Evolutionary conservation across 2,888 invertebrate genomes (phyloP).

Genomic region (Acanthosepion lycidas): DNA sequence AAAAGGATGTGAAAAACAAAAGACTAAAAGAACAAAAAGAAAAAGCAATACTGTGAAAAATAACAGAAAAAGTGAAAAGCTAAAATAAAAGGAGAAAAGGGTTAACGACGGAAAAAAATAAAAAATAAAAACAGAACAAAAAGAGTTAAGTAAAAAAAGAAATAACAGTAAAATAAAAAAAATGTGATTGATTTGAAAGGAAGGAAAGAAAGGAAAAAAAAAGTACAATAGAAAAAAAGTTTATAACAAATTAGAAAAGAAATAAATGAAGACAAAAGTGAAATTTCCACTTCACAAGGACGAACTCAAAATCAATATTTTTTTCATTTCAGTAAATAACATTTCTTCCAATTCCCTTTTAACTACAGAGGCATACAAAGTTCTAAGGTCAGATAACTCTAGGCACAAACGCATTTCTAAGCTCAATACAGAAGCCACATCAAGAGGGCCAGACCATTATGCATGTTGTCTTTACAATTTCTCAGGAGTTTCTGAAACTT

Average conservation of each 20-base stretch:
- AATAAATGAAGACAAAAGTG: not conserved
- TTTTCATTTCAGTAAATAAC: not conserved
- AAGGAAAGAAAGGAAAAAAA: not conserved
- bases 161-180: not conserved
- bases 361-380: not conserved
- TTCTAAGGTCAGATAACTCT: not conserved
- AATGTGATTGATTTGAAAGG: too few species aligned
- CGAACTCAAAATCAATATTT: not conserved
- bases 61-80: not conserved
- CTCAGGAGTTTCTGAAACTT: not conserved
- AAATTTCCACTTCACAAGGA: not conserved
- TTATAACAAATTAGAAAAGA: not conserved
- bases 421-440: too few species aligned
- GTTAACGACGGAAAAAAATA: not conserved
- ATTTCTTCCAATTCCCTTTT: too few species aligned
- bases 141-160: not conserved
- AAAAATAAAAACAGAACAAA: not conserved
- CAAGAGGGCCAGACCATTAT: too few species aligned
- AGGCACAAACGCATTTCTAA: too few species aligned
- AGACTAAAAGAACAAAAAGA: not conserved
- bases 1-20: not conserved
- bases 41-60: not conserved
- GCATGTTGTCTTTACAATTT: not conserved
- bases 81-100: not conserved
- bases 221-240: not conserved